Evolutionary conservation across 1,140 invertebrate species (phyloP), one percentile per base, ranked within the genome.

Genomic region (Ceratina calcarata): DNA sequence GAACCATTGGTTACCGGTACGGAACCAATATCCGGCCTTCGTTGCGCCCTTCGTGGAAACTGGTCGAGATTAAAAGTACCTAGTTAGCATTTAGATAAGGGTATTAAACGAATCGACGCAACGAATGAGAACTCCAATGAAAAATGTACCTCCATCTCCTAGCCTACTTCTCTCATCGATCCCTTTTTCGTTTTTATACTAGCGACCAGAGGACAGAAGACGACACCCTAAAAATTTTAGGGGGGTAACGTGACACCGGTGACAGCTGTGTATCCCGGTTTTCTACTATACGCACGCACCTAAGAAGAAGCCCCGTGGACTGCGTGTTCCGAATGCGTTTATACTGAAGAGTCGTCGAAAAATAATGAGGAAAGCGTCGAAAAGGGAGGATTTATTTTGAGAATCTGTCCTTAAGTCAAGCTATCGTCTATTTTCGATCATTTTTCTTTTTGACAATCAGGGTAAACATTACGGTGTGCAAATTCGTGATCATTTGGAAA

Each of bases 51-150:
- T 69, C 51, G 58, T 73, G 37, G 68, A 67, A 74, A 70, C 51
- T 67, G 55, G 27, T 45, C 51, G 62, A 86, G 74, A 82, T 82
- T 85, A 84, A 78, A 82, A 80, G 66, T 87, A 57, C 37, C 37
- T 45, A 86, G 85, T 88, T 88, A 86, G 76, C 82, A 83, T 88
- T 84, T 83, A 82, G 84, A 88, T 87, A 88, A 85, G 78, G 87
- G 55, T 68, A 80, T 89, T 80, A 88, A 80, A 72, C 69, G 68
- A 15, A 27, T 70, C 16, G 75, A 51, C 68, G 51, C 12, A n/a
- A 51, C 15, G 22, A 45, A 20, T 27, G 57, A 51, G 22, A 65
- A 18, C 20, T 45, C 24, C 32, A 12, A 13, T 65, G 66, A 16
- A 70, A 57, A 70, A 32, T 27, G 24, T 6, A 3, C 2, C 6